Base-by-base conservation (phyloP, 2,888 invertebrate genomes). In the Itoplectis maculator region DNA sequence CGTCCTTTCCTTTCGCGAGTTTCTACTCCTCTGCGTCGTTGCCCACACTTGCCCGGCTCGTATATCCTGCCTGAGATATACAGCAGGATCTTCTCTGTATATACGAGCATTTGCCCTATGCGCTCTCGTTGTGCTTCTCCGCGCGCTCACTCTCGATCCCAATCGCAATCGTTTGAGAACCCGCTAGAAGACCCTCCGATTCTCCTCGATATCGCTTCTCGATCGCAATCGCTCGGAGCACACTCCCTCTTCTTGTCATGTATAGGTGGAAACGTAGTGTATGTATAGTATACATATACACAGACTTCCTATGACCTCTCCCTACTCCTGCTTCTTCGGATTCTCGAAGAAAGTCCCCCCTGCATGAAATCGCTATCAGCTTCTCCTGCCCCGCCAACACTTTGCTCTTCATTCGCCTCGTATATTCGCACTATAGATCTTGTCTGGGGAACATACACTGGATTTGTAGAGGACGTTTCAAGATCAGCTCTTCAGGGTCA, bases 31-130 rank as follows among this genome's bases (percentile, higher is more conserved):
- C 74, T 40, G 65, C 65, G 74, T 74, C 63, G 74, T 63, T 74
- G 49, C 63, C 74, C 74, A 63, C 74, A 74, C 37, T 74, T 74
- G 63, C 35, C 63, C 63, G 37, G 20, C 74, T 51, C 74, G 63
- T 74, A 74, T 74, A 74, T 73, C 59, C 13, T 69, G 29, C 51
- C 37, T 49, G 13, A 45, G 61, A 63, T 74, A 74, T 35, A 29
- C 15, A 56, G 29, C 18, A 13, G 45, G 20, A 29, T 29, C 29
- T 29, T 29, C 37, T 35, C 40, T 51, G 15, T 35, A 37, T 49
- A n/a, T 40, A 15, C 42, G 49, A 20, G 37, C 35, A 37, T 65
- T 35, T 9, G 49, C 47, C 35, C 49, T 35, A 42, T 20, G 45
- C 45, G 45, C 66, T 45, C 45, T 35, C 42, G 40, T 15, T 18